Percentiles rank a stretch among this genome's conserved stretches.
phyloP scores from a whole-genome alignment of 1,140 invertebrate species.

The Bilobella aurantiaca region DNA sequence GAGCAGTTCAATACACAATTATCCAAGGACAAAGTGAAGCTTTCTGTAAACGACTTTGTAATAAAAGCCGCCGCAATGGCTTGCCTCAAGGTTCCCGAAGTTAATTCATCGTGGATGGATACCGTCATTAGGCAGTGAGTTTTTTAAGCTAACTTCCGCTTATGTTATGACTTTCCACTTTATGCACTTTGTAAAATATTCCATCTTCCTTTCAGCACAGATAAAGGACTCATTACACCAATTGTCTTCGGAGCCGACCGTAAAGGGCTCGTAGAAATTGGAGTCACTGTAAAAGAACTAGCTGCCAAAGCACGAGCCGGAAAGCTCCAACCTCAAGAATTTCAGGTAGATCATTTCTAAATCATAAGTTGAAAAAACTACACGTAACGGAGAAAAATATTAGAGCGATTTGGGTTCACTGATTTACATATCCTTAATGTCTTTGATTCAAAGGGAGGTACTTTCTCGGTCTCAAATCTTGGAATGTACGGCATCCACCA shows the following conservation, averaged over 20 bases:
- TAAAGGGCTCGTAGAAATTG: constrained; percentile 84
- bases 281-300: constrained; percentile 68
- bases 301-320: constrained; percentile 84
- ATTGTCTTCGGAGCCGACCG: constrained; percentile 89
- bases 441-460: constrained; percentile 54
- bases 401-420: constrained; percentile 17
- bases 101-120: constrained; percentile 92
- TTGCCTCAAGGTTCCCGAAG: constrained; percentile 83
- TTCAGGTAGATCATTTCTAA: constrained; percentile 66
- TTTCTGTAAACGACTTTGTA: constrained; percentile 95
- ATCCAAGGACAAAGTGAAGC: constrained; percentile 68
- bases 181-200: no score
- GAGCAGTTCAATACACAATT: constrained; percentile 60
- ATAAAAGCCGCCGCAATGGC: constrained; percentile 90
- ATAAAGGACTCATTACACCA: constrained; percentile 90
- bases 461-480: constrained; percentile 84
- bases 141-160: constrained; percentile 7
- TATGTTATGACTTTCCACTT: no score
- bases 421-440: no score
- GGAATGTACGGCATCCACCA: constrained; percentile 89
- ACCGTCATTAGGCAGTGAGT: constrained; percentile 84
- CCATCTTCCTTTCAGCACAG: constrained; percentile 93
- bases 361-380: background rate
- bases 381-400: background rate
- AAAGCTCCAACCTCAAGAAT: constrained; percentile 92